Percentiles rank a stretch among this genome's conserved stretches.
These are phyloP conservation scores for Drosophila auraria DNA, from an alignment of 1,140 invertebrate genomes.

Conservation along the genomic window DNA sequence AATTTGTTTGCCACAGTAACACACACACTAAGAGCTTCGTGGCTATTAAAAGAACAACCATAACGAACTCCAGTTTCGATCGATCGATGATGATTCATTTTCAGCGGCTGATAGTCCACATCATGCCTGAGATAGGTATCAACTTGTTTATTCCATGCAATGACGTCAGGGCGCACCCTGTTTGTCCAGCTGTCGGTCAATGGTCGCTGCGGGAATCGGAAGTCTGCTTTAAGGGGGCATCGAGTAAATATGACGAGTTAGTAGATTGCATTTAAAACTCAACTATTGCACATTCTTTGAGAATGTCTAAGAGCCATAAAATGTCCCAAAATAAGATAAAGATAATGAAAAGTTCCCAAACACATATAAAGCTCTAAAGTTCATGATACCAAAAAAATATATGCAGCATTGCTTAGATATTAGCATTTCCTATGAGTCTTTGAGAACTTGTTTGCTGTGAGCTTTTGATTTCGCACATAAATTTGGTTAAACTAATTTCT, in stretches of 20 bases:
- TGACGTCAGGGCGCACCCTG: constrained; percentile 62
- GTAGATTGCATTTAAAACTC: neutral
- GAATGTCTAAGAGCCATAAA: neutral
- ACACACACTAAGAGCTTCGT: constrained; percentile 16
- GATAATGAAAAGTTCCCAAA: neutral
- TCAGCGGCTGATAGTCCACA: constrained; percentile 39
- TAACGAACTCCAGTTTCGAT: constrained; percentile 40
- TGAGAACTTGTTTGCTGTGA: neutral
- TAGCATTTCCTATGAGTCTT: neutral
- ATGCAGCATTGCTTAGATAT: neutral
- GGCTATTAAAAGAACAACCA: constrained; percentile 61
- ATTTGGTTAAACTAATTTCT: neutral
- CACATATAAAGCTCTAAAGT: neutral
- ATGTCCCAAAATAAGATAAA: neutral
- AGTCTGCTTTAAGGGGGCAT: neutral
- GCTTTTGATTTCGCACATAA: constrained; percentile 1
- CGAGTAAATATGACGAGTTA: neutral
- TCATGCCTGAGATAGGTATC: constrained; percentile 46
- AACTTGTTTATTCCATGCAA: constrained; percentile 1
- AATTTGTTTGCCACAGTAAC: constrained; percentile 51
- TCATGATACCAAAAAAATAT: neutral
- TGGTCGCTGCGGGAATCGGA: neutral
- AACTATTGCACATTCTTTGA: neutral
- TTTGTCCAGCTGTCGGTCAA: constrained; percentile 29
- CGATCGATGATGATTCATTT: constrained; percentile 56